Percentiles rank a stretch among this genome's conserved stretches.
These are phyloP conservation scores for Spea multiplicata DNA, from an alignment of 2,113 vertebrate species.

Conservation along the genomic window DNA sequence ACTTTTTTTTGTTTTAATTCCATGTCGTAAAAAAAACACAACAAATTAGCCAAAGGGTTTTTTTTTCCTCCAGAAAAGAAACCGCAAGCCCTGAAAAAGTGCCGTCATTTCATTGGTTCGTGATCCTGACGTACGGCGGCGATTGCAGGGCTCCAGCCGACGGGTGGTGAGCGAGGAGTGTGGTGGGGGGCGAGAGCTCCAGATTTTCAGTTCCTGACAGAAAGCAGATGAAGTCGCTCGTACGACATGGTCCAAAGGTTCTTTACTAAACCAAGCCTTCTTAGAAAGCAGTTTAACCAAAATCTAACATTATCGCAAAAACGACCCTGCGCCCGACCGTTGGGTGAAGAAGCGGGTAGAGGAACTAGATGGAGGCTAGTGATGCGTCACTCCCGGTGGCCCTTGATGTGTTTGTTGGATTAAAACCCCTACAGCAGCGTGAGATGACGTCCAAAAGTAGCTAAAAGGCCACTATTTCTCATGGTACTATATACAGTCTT, in stretches of 20 bases:
- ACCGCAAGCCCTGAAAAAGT: not conserved
- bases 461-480: no score
- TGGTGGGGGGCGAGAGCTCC: not conserved
- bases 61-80: not conserved
- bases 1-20: not conserved
- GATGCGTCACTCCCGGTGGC: not conserved
- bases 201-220: no score
- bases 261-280: not conserved
- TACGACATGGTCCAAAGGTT: not conserved
- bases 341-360: not conserved
- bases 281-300: not conserved
- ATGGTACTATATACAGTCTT: no score
- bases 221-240: no score
- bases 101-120: not conserved
- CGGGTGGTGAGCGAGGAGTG: not conserved
- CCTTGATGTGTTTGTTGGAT: no score
- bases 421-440: no score
- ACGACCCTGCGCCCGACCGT: no score
- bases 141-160: no score
- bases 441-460: no score
- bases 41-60: not conserved
- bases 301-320: not conserved
- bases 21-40: constrained; percentile 1
- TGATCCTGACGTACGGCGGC: not conserved
- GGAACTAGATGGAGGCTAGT: not conserved